Evolutionary conservation across 2,113 vertebrate genomes (phyloP).

Genomic region (Cynoglossus semilaevis): DNA sequence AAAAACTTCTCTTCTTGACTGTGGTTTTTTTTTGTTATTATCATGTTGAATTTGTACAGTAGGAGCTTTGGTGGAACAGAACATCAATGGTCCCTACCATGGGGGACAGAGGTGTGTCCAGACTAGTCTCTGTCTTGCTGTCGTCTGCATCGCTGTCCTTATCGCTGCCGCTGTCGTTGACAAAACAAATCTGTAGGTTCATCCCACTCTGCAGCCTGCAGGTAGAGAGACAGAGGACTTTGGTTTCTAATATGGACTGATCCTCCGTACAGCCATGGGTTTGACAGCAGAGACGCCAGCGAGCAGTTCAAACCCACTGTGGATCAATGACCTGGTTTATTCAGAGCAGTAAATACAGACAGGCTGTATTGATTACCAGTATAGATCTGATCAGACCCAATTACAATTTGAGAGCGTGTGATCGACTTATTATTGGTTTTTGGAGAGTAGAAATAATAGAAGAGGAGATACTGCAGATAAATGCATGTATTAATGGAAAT

Average conservation of each 20-base stretch:
- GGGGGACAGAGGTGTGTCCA: constrained; percentile 95
- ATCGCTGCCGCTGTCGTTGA: constrained; percentile 96
- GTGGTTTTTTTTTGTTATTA: too few species aligned
- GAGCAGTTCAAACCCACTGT: too few species aligned
- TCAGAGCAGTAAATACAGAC: constrained; percentile 67
- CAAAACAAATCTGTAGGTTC: constrained; percentile 99
- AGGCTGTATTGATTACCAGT: constrained; percentile 49
- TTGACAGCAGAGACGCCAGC: too few species aligned
- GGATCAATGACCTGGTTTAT: constrained; percentile 61
- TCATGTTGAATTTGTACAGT: too few species aligned
- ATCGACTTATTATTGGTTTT: constrained; percentile 1
- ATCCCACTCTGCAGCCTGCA: constrained; percentile 94
- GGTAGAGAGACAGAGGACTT: neutral
- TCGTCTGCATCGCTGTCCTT: constrained; percentile 98
- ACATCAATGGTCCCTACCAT: constrained; percentile 76
- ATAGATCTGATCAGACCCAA: constrained; percentile 47
- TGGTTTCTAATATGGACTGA: too few species aligned
- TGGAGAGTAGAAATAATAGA: too few species aligned
- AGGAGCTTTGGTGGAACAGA: too few species aligned
- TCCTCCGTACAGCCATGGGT: too few species aligned
- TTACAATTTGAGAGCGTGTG: constrained; percentile 44
- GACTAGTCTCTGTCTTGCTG: constrained; percentile 97
- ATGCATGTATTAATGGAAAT: too few species aligned
- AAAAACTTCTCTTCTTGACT: neutral
- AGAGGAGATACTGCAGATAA: too few species aligned